Percentiles rank a stretch among this genome's conserved stretches.
Evolutionary conservation across 2,888 invertebrate genomes (phyloP).

Genomic region (Palloptera scutellata): DNA sequence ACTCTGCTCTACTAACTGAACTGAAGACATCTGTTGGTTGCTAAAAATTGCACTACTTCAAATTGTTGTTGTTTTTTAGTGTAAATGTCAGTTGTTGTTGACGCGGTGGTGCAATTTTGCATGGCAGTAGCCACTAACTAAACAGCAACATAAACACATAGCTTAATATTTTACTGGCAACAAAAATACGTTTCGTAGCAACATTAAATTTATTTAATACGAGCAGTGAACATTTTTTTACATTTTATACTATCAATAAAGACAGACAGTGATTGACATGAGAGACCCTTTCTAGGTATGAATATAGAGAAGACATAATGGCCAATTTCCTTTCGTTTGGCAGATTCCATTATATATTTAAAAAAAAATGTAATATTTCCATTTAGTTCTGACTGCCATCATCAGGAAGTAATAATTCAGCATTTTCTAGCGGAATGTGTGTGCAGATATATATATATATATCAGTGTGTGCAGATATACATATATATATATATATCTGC

Average conservation of each 20-base stretch:
- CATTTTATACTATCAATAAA: not conserved
- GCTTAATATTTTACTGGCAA: not conserved
- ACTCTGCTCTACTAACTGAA: slow-evolving; percentile 7
- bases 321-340: too few species aligned
- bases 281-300: slow-evolving; percentile 24
- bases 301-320: too few species aligned
- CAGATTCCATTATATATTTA: too few species aligned
- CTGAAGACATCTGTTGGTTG: slow-evolving; percentile 8
- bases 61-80: not conserved
- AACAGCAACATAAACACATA: slow-evolving; percentile 16
- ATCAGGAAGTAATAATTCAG: too few species aligned
- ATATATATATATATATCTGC: too few species aligned
- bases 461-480: too few species aligned
- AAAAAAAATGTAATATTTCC: too few species aligned
- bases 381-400: too few species aligned
- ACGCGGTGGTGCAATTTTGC: slow-evolving; percentile 3
- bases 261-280: slow-evolving; percentile 31
- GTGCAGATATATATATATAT: too few species aligned
- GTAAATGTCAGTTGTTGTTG: slow-evolving; percentile 11
- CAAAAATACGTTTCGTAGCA: not conserved
- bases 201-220: not conserved
- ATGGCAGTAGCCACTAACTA: slow-evolving; percentile 15
- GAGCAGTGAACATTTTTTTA: not conserved
- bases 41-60: slow-evolving; percentile 14
- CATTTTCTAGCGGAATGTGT: too few species aligned